Base-by-base conservation (phyloP, 2,113 vertebrate genomes). In the Plecotus auritus region DNA sequence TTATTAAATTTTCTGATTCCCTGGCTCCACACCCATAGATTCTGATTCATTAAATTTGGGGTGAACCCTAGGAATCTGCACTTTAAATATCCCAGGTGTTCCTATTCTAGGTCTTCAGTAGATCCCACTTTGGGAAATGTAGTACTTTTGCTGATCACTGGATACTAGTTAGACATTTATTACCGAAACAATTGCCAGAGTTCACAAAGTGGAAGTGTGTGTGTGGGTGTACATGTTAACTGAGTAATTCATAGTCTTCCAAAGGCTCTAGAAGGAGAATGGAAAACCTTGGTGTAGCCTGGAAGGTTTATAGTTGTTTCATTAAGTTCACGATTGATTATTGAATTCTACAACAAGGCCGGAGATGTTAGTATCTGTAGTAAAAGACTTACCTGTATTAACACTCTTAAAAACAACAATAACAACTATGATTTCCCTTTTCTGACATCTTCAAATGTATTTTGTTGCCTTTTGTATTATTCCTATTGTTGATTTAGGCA, bases 1-100 rank as follows among this genome's bases (percentile, higher is more conserved):
- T 85, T 89, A 78, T 32, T 88, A 70, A 92, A 92, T 91, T 93
- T 93, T 89, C 54, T 77, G 20, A 37, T 85, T 88, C 30, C 13
- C 67, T 95, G 77, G 9, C 37, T 95, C 18, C 2, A 42, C 9
- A 80, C 9, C 45, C 61, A 93, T n/a, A 73, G 30, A 56, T 91
- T 92, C 59, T 80, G 70, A 69, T 47, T 94, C 22, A 74, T 26
- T 91, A 78, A 72, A 76, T 92, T 95, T 92, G 37, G 26, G 30
- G 35, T 66, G 45, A 73, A 16, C 35, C 47, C 67, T 23, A 90
- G 42, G 26, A 92, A 70, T 69, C 32, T 96, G 26, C 59, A 35
- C n/a, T 94, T 93, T 74, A 84, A 95, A 84, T 59, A 66, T 66
- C 35, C 18, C 9, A 40, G 7, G 12, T 95, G 11, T 94, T 85